phyloP scores from a whole-genome alignment of 2,113 vertebrate species.

The Hippocampus abdominalis region DNA sequence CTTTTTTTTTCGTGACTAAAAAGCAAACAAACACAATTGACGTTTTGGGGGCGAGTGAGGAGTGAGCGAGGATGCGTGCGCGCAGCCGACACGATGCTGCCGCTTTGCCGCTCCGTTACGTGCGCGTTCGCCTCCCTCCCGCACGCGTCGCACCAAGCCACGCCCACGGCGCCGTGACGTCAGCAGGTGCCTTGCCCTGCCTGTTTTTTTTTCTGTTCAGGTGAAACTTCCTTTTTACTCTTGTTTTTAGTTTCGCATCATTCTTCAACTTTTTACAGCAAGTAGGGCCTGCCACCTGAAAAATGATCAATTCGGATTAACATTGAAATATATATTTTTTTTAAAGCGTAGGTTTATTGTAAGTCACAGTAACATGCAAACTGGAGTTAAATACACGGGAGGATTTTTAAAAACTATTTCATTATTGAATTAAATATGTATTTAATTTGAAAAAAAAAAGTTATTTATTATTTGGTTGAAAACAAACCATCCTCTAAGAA shows the following conservation, averaged over 20 bases:
- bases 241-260: neutral
- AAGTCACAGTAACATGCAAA: no score
- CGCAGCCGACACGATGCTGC: constrained; percentile 27
- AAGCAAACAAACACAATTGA: neutral
- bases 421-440: no score
- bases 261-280: neutral
- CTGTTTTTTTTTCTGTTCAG: neutral
- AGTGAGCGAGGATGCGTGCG: constrained; percentile 7
- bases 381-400: no score
- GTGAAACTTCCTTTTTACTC: constrained; percentile 3
- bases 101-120: neutral
- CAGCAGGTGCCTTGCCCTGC: constrained; percentile 30
- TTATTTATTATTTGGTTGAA: no score
- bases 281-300: no score
- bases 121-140: constrained; percentile 19
- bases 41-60: neutral
- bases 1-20: neutral
- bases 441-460: no score
- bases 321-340: no score
- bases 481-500: no score
- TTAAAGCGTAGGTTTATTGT: no score
- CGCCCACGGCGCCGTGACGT: constrained; percentile 37
- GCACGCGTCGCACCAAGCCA: constrained; percentile 27
- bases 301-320: neutral
- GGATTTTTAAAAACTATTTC: no score